Base-by-base conservation (phyloP, 2,113 vertebrate species). In the Archilochus colubris region DNA sequence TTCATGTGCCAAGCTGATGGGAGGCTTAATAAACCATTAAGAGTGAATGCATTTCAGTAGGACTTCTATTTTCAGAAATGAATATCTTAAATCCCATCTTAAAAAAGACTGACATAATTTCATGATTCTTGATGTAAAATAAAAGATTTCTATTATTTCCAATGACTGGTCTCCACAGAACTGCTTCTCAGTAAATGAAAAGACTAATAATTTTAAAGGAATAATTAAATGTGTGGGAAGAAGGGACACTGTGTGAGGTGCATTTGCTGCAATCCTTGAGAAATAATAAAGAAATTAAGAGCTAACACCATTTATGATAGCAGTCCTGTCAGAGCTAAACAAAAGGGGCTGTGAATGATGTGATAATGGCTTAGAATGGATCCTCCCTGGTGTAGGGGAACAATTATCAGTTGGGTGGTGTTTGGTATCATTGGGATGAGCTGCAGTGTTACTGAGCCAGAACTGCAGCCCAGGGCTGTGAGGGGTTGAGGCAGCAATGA, bases 401-500 rank as follows among this genome's bases (percentile, higher is more conserved):
- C n/a, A 46, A 40, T 91, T 88, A 44, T 28, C 77, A 40, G 59
- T 70, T 57, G n/a, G 38, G 62, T 43, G 57, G 16, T 54, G 66
- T 54, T 91, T 68, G 53, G 54, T 67, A 68, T 19, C 1, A 4
- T 46, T 84, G 59, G 2, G 21, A 50, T 91, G 51, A 72, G 43
- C 53, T 48, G 43, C 38, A 8, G 10, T 30, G 7, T 57, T 80
- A 27, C 3, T 59, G 76, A 61, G 33, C 79, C 77, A 43, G 31
- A 80, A 9, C 7, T 30, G 1, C 7, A 68, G 43, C 38, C 38
- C 4, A 46, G 67, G 73, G 44, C 27, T 74, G 55, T 9, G 23
- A n/a, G 57, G 10, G 11, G 19, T 19, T 16, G 13, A 51, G 31
- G 12, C n/a, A 61, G 13, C 23, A 19, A 1, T 0, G 3, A 5